These are phyloP conservation scores for Streptopelia turtur DNA, from an alignment of 2,797 vertebrate species.

Conservation along the genomic window DNA sequence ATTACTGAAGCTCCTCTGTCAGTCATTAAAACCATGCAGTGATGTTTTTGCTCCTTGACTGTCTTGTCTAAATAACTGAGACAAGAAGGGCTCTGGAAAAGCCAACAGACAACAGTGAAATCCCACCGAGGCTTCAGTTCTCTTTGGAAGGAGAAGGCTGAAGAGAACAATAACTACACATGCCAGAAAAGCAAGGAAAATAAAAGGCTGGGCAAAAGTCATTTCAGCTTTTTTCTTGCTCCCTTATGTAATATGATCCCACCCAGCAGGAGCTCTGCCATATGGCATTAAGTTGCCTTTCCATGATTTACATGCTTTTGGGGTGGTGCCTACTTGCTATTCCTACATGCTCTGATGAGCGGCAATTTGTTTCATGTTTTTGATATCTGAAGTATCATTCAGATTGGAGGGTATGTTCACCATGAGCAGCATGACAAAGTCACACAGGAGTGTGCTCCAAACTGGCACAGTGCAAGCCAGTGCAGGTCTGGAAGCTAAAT, in stretches of 20 bases:
- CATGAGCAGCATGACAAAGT: not conserved
- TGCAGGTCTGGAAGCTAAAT: not conserved
- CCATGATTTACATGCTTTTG: not conserved
- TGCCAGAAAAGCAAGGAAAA: not conserved
- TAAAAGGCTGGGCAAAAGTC: not conserved
- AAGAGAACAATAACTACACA: not conserved
- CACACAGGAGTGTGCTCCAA: not conserved
- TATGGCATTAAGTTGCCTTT: not conserved
- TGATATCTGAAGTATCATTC: not conserved
- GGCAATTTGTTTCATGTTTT: not conserved
- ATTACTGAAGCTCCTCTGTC: not conserved
- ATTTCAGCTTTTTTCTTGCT: not conserved
- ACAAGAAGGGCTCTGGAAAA: not conserved
- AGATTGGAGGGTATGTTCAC: not conserved
- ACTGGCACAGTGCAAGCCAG: not conserved
- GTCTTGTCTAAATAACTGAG: not conserved
- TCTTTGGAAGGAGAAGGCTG: not conserved
- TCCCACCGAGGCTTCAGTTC: not conserved
- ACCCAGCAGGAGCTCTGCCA: not conserved
- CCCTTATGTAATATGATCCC: not conserved
- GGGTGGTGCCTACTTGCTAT: not conserved
- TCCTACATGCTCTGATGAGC: not conserved
- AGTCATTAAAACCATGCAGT: not conserved
- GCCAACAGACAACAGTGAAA: not conserved
- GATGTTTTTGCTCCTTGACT: not conserved